Evolutionary conservation across 2,113 vertebrate species (phyloP), one percentile per base, ranked within the genome.

Genomic region (Tichodroma muraria): DNA sequence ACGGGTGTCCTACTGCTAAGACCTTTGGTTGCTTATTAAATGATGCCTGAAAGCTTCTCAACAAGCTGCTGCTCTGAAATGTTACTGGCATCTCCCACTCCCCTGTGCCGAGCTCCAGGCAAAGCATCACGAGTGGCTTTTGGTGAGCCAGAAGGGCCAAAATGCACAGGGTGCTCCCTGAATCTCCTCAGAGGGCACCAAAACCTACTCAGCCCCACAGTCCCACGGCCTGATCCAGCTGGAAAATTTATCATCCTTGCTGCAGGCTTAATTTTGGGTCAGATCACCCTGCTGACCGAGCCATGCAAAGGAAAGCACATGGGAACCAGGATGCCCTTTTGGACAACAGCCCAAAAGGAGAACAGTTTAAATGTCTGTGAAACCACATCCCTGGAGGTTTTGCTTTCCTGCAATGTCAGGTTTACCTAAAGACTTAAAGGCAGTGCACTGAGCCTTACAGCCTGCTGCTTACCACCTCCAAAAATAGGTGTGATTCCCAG

Each of bases 1-100:
- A 2, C 0, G 19, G 63, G 71, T 65, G 69, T 77, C 77, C 86
- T 86, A 73, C 72, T 53, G 68, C 76, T 86, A 57, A 92, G 83
- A 94, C 89, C 93, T 94, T 68, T 65, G 80, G 60, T 42, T 77
- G 91, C 63, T 95, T 72, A 95, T 86, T 92, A 96, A 94, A 90
- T 50, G 80, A 90, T 38, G 93, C 79, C 82, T 82, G 75, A 94
- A 91, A 82, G 82, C 90, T 42, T 68, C 79, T 90, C 81, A 52
- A 76, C 65, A 47, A 85, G 75, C 81, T 81, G 89, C 81, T 79
- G 73, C 85, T 85, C 81, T 75, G 56, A 49, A 83, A 76, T 5
- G 33, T 28, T n/a, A 21, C 24, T 53, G 91, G 70, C 65, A 47
- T 33, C 77, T 79, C 88, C 61, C 57, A 33, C 25, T 28, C 17